Base-by-base conservation (phyloP, 2,888 invertebrate genomes). In the Mayetiola destructor region DNA sequence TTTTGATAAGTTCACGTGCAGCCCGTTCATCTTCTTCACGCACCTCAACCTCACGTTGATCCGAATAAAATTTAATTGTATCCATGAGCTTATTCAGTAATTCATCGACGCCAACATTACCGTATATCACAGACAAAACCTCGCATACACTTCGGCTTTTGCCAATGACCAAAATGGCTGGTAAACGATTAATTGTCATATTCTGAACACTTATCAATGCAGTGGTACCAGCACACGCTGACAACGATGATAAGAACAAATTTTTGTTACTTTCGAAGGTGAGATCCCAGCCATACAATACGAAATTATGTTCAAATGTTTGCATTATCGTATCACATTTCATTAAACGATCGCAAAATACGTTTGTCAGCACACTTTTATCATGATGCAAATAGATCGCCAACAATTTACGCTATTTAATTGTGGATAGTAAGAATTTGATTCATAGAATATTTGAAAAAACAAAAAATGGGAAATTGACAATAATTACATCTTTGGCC, bases 331-430 rank as follows among this genome's bases (percentile, higher is more conserved):
- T 86, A 67, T 94, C 93, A 65, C 86, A 87, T 70, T 94, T 93
- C 62, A 97, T 76, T 59, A 94, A 78, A 70, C 93, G 91, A 58
- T 93, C 91, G 75, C 96, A 95, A 78, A 97, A 99, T 62, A 97
- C 95, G 73, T 99, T 95, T 36, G 93, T 85, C 64, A 94, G 77
- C 58, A 97, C 92, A 64, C 95, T 94, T 62, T 82, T 83, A 72
- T 97, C 97, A 72, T 97, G 93, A 72, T 99, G 97, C 29, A 99
- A 78, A 75, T 99, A 99, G 60, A 99, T 80, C 20, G 92, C 95
- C 63, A 99, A 76, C 59, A 95, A 79, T 74, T 91, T 91, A 62
- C 95, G 82, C 90, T 96, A 58, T 8, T 37, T 14, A 27, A 57
- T 23, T n/a, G 12, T 37, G 56, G 1, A 30, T 39, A 53, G 16